Percentiles rank a stretch among this genome's conserved stretches.
Evolutionary conservation across 2,797 vertebrate genomes (phyloP).

Genomic region (Margarornis squamiger): DNA sequence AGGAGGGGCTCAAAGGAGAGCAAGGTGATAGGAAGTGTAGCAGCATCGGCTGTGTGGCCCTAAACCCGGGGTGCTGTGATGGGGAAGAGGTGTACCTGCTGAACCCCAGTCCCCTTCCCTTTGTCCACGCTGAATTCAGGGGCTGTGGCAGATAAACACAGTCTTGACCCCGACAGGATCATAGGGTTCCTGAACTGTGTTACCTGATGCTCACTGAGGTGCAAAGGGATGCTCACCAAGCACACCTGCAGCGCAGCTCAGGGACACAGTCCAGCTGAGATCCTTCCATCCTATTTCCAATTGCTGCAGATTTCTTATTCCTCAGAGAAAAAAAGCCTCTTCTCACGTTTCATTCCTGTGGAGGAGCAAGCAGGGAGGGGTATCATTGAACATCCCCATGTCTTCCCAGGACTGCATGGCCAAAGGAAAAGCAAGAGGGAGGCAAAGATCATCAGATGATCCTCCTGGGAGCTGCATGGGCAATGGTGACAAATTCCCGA

Average conservation of each 20-base stretch:
- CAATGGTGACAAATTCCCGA: not conserved
- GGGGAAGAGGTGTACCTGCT: not conserved
- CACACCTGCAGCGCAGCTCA: not conserved
- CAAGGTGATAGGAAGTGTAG: accelerated
- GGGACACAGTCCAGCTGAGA: not conserved
- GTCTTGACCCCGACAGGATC: accelerated
- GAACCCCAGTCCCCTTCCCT: not conserved
- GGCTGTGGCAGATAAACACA: not conserved
- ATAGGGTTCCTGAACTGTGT: accelerated
- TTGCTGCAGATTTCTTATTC: not conserved
- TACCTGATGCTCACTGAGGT: not conserved
- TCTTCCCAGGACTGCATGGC: not conserved
- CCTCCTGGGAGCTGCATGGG: not conserved
- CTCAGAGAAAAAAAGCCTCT: not conserved
- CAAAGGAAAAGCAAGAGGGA: not conserved
- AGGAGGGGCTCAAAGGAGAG: not conserved
- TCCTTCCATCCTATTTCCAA: not conserved
- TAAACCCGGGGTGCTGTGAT: accelerated
- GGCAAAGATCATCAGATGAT: not conserved
- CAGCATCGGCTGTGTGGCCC: not conserved
- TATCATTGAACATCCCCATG: not conserved
- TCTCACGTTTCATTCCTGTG: accelerated
- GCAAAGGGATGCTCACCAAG: not conserved
- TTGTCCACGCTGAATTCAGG: not conserved
- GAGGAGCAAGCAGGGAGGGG: not conserved